A percentile compares a stretch with the other conserved stretches of the same genome.
Conservation (phyloP, 2,888 invertebrate species). For the Drosophila kuntzei region DNA sequence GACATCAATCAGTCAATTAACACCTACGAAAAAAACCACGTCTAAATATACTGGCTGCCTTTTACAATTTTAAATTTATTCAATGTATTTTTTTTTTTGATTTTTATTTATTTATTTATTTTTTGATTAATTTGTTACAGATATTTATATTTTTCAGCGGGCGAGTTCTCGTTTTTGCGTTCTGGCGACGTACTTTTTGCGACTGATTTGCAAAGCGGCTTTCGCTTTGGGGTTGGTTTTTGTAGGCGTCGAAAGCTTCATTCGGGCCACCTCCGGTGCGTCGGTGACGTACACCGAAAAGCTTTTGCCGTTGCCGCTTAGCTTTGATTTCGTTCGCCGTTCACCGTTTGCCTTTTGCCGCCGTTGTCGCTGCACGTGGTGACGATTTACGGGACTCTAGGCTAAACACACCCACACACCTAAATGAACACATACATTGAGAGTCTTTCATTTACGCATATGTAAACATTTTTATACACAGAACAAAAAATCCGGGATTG, state of each 20-base stretch:
- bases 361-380: constrained; percentile 49
- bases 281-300: constrained; percentile 53
- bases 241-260: constrained; percentile 74
- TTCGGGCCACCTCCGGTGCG: constrained; percentile 52
- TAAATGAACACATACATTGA: background rate
- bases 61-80: constrained; percentile 4
- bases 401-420: constrained; percentile 28
- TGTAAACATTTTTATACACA: constrained; percentile 68
- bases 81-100: background rate
- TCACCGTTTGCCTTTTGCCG: constrained; percentile 12
- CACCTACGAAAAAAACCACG: constrained; percentile 42
- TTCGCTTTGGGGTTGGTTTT: constrained; percentile 79
- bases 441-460: constrained; percentile 49
- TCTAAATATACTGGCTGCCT: constrained; percentile 8
- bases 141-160: constrained; percentile 26
- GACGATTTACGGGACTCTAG: constrained; percentile 32
- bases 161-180: constrained; percentile 56
- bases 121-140: constrained; percentile 15
- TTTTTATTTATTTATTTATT: constrained; percentile 23
- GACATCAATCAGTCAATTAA: constrained; percentile 7
- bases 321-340: constrained; percentile 36
- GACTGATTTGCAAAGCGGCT: constrained; percentile 82
- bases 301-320: constrained; percentile 41
- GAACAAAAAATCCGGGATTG: too few relatives aligned
- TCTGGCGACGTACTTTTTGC: constrained; percentile 84